phyloP scores from a whole-genome alignment of 2,113 vertebrate species.

The Capreolus pygargus region DNA sequence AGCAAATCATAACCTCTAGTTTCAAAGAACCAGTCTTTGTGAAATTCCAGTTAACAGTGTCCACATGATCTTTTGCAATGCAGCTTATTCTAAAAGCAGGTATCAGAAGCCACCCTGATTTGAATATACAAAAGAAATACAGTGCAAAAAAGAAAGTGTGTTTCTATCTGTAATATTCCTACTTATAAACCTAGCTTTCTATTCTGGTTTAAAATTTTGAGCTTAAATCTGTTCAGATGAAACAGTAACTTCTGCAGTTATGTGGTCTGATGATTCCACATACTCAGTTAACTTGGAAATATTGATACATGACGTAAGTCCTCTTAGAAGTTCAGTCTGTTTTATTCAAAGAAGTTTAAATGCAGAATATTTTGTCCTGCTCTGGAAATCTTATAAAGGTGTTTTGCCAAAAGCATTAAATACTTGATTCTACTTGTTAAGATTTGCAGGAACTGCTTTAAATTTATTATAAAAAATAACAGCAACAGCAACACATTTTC shows the following conservation, averaged over 20 bases:
- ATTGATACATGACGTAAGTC: constrained; percentile 18
- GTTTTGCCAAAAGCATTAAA: constrained; percentile 70
- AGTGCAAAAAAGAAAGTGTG: neutral
- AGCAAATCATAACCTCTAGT: neutral
- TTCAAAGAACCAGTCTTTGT: neutral
- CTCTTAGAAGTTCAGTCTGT: constrained; percentile 31
- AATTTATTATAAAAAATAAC: constrained; percentile 74
- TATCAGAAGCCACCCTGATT: neutral
- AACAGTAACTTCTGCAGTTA: neutral
- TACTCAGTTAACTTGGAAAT: constrained; percentile 44
- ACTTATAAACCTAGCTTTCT: neutral
- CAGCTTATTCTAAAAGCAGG: neutral
- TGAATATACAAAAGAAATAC: neutral
- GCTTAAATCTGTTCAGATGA: neutral
- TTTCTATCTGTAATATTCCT: neutral
- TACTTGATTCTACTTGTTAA: constrained; percentile 73
- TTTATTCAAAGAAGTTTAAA: constrained; percentile 54
- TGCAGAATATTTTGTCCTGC: constrained; percentile 69
- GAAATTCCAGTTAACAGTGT: neutral
- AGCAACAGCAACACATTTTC: constrained; percentile 64
- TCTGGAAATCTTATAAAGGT: constrained; percentile 69
- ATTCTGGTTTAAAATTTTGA: neutral
- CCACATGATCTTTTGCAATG: neutral
- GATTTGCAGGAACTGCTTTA: constrained; percentile 70
- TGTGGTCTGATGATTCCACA: neutral